Conservation (phyloP, 2,888 invertebrate species). For the Pterobdella sp. region DNA sequence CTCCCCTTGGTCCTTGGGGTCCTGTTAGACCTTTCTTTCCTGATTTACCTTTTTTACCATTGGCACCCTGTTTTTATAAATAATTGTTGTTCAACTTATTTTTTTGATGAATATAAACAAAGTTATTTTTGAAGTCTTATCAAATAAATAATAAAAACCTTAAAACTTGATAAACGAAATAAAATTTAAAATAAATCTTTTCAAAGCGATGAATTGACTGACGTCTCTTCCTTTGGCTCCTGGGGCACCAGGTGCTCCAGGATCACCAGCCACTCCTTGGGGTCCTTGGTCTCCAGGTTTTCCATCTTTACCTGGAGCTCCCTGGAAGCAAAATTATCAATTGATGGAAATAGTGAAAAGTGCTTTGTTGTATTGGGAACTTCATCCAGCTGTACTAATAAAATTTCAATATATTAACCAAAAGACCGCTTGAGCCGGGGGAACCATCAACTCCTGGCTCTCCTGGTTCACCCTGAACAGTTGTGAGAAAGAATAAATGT, state of each 20-base stretch:
- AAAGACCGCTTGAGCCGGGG: neutral
- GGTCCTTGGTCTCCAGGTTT: slow-evolving; percentile 37
- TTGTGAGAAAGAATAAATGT: too few relatives aligned
- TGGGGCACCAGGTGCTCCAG: slow-evolving; percentile 23
- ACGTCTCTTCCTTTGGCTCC: slow-evolving; percentile 27
- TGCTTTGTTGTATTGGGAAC: too few relatives aligned
- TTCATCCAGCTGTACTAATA: neutral
- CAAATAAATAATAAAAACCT: neutral
- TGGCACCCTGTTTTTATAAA: slow-evolving; percentile 37
- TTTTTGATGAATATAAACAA: too few relatives aligned
- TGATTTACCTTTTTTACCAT: slow-evolving; percentile 40
- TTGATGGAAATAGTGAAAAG: too few relatives aligned
- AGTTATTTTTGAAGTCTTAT: too few relatives aligned
- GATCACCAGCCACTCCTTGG: slow-evolving; percentile 19
- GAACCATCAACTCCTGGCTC: slow-evolving; percentile 5
- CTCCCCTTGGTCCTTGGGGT: slow-evolving; percentile 32
- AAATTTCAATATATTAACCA: neutral
- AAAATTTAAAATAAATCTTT: too few relatives aligned
- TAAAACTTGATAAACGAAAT: too few relatives aligned
- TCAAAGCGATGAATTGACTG: too few relatives aligned
- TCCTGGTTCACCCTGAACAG: slow-evolving; percentile 2
- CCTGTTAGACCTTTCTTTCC: slow-evolving; percentile 42
- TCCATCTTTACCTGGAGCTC: slow-evolving; percentile 53
- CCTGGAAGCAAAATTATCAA: slow-evolving; percentile 53
- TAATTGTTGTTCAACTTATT: too few relatives aligned